Conservation (phyloP, 2,113 vertebrate genomes). For the Leiothrix lutea region DNA sequence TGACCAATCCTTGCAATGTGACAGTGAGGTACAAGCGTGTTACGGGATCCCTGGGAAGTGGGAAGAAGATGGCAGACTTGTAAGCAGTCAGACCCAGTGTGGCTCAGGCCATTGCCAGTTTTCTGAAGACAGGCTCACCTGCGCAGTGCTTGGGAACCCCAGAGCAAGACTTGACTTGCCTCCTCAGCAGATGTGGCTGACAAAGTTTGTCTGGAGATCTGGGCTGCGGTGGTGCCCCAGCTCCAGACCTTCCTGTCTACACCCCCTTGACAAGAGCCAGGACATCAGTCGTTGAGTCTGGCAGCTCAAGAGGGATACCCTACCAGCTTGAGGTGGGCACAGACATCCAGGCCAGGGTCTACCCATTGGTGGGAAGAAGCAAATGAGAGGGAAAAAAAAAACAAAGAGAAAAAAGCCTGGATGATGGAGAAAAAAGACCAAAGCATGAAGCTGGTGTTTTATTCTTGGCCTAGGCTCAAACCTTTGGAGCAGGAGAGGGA, state of each 20-base stretch:
- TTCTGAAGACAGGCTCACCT: background rate
- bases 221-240: background rate
- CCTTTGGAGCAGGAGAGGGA: background rate
- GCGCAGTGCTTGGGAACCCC: background rate
- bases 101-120: background rate
- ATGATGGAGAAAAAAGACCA: background rate
- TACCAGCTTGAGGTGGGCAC: background rate
- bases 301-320: background rate
- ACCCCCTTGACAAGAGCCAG: background rate
- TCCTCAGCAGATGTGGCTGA: background rate
- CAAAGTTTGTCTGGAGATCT: background rate
- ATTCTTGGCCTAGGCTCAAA: background rate
- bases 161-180: background rate
- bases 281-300: background rate
- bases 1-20: background rate
- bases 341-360: background rate
- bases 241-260: background rate
- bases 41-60: rapidly evolving
- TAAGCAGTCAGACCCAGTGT: background rate
- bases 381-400: background rate
- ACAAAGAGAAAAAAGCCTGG: background rate
- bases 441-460: background rate
- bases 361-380: background rate
- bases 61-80: background rate
- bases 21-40: background rate